These are phyloP conservation scores for Macquaria australasica DNA, from an alignment of 2,113 vertebrate genomes.

Conservation along the genomic window DNA sequence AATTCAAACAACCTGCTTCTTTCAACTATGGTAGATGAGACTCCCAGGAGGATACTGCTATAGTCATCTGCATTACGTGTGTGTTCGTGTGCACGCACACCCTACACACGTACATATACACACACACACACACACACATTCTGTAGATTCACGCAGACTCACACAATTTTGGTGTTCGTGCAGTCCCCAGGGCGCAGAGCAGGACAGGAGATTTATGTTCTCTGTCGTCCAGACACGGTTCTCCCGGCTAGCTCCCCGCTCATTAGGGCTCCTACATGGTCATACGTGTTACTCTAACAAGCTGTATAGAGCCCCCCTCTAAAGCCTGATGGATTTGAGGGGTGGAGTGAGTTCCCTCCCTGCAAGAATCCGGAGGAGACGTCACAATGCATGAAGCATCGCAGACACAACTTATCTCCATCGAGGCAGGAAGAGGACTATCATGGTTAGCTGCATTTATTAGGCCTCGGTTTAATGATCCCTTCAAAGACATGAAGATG, in stretches of 20 bases:
- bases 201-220: constrained; percentile 83
- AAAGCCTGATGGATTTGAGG: constrained; percentile 75
- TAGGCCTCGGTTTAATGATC: constrained; percentile 66
- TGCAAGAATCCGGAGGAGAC: constrained; percentile 52
- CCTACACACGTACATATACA: neutral
- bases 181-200: constrained; percentile 67
- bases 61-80: constrained; percentile 73
- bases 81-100: constrained; percentile 7
- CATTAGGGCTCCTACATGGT: constrained; percentile 80
- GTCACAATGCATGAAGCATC: constrained; percentile 46
- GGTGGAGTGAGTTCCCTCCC: constrained; percentile 37
- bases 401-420: constrained; percentile 59
- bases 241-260: constrained; percentile 68
- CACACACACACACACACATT: neutral
- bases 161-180: constrained; percentile 68
- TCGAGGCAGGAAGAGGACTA: constrained; percentile 38
- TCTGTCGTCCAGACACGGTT: constrained; percentile 75
- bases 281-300: constrained; percentile 82
- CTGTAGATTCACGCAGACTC: constrained; percentile 39
- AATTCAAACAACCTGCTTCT: constrained; percentile 83
- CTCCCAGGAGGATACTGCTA: constrained; percentile 65
- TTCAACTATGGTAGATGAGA: constrained; percentile 74
- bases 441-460: constrained; percentile 73
- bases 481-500: constrained; percentile 36
- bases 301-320: constrained; percentile 63